Conservation (phyloP, 2,113 vertebrate species). For the Melanostigma gelatinosum region DNA sequence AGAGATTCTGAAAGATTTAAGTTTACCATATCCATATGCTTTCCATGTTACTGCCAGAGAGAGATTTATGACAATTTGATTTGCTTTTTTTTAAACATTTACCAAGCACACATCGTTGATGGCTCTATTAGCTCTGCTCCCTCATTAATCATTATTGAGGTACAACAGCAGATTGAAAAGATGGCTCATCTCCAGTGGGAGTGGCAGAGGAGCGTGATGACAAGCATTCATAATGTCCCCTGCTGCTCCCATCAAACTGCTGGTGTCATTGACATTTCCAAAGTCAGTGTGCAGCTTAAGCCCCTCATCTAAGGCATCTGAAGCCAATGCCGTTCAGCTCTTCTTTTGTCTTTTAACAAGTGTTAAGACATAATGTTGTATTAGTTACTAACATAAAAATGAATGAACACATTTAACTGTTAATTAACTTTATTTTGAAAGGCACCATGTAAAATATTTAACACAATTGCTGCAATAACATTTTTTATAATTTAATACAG, state of each 20-base stretch:
- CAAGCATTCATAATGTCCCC: conserved; percentile 42
- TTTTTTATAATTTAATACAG: background rate
- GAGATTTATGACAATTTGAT: conserved; percentile 34
- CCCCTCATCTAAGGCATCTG: background rate
- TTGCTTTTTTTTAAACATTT: conserved; percentile 23
- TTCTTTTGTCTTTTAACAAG: background rate
- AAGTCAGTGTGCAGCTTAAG: conserved; percentile 25
- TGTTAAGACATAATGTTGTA: background rate
- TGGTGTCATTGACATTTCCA: conserved; percentile 42
- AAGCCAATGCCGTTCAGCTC: background rate
- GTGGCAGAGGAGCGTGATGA: conserved; percentile 40
- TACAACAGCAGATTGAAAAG: conserved; percentile 49
- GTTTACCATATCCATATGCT: conserved; percentile 10
- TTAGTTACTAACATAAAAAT: background rate
- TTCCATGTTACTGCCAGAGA: background rate
- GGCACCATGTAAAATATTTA: background rate
- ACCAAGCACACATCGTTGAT: conserved; percentile 34
- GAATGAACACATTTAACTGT: background rate
- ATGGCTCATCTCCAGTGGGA: conserved; percentile 38
- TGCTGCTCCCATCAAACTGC: conserved; percentile 22
- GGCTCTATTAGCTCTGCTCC: conserved; percentile 29
- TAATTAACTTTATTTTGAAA: background rate
- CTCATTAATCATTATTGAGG: conserved; percentile 44
- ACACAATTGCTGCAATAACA: background rate
- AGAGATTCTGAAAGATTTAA: background rate